Conservation (phyloP, 2,888 invertebrate genomes). For the Netelia melanura region DNA sequence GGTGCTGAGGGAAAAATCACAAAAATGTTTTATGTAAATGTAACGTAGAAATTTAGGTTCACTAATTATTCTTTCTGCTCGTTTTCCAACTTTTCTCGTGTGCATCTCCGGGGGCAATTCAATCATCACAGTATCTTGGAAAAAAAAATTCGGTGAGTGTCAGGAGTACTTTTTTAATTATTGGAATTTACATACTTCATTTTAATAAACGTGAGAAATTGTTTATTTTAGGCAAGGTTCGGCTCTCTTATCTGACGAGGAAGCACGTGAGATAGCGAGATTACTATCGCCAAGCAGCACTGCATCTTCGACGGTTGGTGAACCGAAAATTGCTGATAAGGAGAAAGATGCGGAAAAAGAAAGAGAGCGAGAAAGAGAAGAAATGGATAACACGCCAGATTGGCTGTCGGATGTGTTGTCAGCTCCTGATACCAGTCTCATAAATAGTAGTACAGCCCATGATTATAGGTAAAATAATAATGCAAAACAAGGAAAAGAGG, state of each 20-base stretch:
- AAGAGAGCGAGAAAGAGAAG: constrained; percentile 84
- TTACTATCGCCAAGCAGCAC: constrained; percentile 88
- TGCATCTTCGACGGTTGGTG: constrained; percentile 72
- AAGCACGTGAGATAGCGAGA: constrained; percentile 95
- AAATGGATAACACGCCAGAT: constrained; percentile 84
- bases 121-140: constrained; percentile 92
- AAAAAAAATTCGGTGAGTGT: constrained; percentile 93
- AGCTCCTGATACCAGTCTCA: constrained; percentile 85
- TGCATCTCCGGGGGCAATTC: constrained; percentile 71
- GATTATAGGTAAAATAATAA: constrained; percentile 81
- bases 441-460: constrained; percentile 81
- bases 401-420: constrained; percentile 87
- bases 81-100: constrained; percentile 70
- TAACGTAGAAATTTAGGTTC: background rate
- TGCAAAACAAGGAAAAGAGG: background rate
- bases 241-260: constrained; percentile 94
- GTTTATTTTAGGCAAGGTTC: constrained; percentile 88
- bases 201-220: background rate
- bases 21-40: background rate
- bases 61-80: constrained; percentile 57
- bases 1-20: constrained; percentile 78
- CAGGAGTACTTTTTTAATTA: constrained; percentile 35
- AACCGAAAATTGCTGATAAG: constrained; percentile 77
- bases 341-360: constrained; percentile 86
- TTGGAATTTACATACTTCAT: constrained; percentile 17